phyloP scores from a whole-genome alignment of 2,113 vertebrate species.

The Pygoscelis adeliae region DNA sequence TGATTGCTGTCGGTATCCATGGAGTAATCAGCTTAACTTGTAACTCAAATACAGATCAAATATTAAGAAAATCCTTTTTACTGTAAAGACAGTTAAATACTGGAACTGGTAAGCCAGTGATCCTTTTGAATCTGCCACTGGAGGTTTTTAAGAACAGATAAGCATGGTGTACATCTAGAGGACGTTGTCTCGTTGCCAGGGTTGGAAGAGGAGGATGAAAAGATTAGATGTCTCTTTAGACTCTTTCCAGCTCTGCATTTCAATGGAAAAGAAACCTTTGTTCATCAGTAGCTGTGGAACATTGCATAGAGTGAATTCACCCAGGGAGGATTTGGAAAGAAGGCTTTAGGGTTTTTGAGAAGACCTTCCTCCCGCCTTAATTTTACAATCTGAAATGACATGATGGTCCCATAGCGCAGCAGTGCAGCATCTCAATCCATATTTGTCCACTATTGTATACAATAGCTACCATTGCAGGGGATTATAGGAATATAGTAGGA shows the following conservation, averaged over 20 bases:
- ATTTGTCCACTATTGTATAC: background rate
- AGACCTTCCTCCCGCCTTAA: background rate
- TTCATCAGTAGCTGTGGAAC: background rate
- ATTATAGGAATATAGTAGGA: background rate
- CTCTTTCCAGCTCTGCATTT: background rate
- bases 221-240: background rate
- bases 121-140: background rate
- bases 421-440: background rate
- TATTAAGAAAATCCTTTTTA: slow-evolving; percentile 24
- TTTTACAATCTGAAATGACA: background rate
- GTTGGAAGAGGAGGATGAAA: background rate
- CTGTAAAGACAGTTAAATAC: background rate
- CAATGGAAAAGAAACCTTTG: background rate
- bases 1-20: background rate
- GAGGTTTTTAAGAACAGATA: slow-evolving; percentile 5
- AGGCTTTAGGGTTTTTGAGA: background rate
- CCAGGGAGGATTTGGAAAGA: background rate
- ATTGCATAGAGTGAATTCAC: background rate
- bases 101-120: background rate
- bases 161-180: background rate
- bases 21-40: slow-evolving; percentile 8
- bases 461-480: background rate
- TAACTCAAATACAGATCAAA: slow-evolving; percentile 19
- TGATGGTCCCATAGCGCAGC: background rate
- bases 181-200: background rate